Base-by-base conservation (phyloP, 2,797 vertebrate species). In the Pseudomugil tenellus region DNA sequence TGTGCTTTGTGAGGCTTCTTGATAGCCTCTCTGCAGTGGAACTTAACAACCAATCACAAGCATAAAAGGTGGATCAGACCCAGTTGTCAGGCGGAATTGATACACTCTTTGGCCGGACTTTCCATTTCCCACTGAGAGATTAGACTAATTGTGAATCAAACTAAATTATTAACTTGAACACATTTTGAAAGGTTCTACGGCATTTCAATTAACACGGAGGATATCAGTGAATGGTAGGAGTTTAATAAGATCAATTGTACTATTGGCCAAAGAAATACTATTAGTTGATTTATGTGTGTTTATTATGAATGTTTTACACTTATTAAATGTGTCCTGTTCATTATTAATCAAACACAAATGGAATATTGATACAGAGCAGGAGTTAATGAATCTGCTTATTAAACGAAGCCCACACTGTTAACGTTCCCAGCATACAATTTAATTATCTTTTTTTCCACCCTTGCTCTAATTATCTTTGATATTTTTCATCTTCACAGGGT, bases 301-400 rank as follows among this genome's bases (percentile, higher is more conserved):
- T 83, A 87, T 92, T 89, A 93, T 92, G 72, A 87, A 91, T 89
- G 84, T 89, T 91, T 90, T 89, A 88, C 84, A 90, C 79, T 88
- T 83, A 90, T 88, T 83, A 91, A 88, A 89, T 72, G 61, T 79
- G 68, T 76, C 70, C 67, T 58, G 74, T 82, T 90, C 79, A 78
- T 86, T 91, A 88, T 91, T 86, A 88, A 92, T 92, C 77, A 90
- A 85, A 85, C 67, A 84, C 77, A 91, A 88, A 91, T 90, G 74
- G 74, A 90, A 84, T 76, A 87, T 78, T 87, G 84, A 90, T 89
- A 83, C 71, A 76, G 75, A 76, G 72, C 72, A 68, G 74, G 69
- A 75, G 84, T 88, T 87, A 89, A 91, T 90, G 83, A 87, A 83
- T 87, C 70, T 90, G 79, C 79, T 84, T 89, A 91, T 89, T 87